phyloP scores from a whole-genome alignment of 2,888 invertebrate genomes.

The Cataglyphis cursor region DNA sequence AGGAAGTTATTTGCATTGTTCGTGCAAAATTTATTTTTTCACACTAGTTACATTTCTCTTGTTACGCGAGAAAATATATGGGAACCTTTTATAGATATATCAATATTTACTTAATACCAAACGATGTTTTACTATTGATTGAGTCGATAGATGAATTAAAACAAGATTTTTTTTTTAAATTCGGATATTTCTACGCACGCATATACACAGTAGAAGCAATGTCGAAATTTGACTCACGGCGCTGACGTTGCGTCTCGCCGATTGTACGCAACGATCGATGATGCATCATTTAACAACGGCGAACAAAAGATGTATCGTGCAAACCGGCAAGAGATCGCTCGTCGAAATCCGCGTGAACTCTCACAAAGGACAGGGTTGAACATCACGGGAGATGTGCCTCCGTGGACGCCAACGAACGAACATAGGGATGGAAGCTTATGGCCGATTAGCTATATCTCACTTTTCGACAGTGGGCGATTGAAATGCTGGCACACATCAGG shows the following conservation, averaged over 20 bases:
- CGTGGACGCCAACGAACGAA: slow-evolving; percentile 28
- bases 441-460: slow-evolving; percentile 66
- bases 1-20: background rate
- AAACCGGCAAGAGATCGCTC: slow-evolving; percentile 43
- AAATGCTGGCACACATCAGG: slow-evolving; percentile 68
- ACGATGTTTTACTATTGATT: slow-evolving; percentile 1
- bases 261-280: slow-evolving; percentile 16
- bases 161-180: background rate
- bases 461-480: slow-evolving; percentile 65
- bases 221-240: slow-evolving; percentile 2
- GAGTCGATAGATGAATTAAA: slow-evolving; percentile 16
- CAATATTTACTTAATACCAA: slow-evolving; percentile 8
- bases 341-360: slow-evolving; percentile 31
- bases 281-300: slow-evolving; percentile 43
- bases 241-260: slow-evolving; percentile 4
- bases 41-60: background rate
- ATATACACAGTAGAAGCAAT: background rate
- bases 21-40: background rate
- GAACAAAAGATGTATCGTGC: slow-evolving; percentile 46
- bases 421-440: slow-evolving; percentile 46
- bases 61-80: background rate
- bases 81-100: background rate
- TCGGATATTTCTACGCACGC: background rate
- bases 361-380: slow-evolving; percentile 45
- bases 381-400: slow-evolving; percentile 31